Evolutionary conservation across 2,797 vertebrate genomes (phyloP), one percentile per base, ranked within the genome.

Genomic region (Rhinichthys osculus): DNA sequence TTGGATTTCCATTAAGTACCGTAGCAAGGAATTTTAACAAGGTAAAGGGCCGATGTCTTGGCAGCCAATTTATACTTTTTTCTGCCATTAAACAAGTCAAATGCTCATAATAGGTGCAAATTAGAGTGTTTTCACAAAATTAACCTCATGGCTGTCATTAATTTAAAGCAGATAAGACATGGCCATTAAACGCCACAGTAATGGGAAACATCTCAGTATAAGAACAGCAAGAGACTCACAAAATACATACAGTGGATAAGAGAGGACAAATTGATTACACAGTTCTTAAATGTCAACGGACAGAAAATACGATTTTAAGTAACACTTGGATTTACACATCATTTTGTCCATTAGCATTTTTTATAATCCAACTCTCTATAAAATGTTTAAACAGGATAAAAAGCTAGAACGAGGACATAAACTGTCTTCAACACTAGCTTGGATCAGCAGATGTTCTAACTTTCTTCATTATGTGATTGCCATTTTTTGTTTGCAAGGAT

Each of bases 1-100:
- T 91, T 92, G 90, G 91, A 92, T 95, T 95, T 93, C 92, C 91
- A 94, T 93, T 94, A 91, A 94, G 93, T 90, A 89, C 91, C 89
- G 88, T 86, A 86, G 87, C 71, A 85, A 92, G 89, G 92, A 94
- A 93, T 93, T 93, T 94, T 94, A 92, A 93, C 90, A 90, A 90
- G 92, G 72, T 69, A 90, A 83, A 88, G 89, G 14, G 85, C 88
- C 88, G 74, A 90, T 91, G 91, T 91, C 82, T 89, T 93, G 92
- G 90, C 91, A 91, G 71, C 73, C 76, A 70, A 27, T 71, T 87
- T 86, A 67, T 84, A 44, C 80, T 89, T 92, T 91, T 90, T 70
- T 71, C 76, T 87, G 83, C 70, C 33, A 33, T 87, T 86, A 90
- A 86, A 87, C 42, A 89, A 83, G 78, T 70, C 40, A 11, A 44